Base-by-base conservation (phyloP, 1,140 invertebrate genomes). In the Micrasema longulum region DNA sequence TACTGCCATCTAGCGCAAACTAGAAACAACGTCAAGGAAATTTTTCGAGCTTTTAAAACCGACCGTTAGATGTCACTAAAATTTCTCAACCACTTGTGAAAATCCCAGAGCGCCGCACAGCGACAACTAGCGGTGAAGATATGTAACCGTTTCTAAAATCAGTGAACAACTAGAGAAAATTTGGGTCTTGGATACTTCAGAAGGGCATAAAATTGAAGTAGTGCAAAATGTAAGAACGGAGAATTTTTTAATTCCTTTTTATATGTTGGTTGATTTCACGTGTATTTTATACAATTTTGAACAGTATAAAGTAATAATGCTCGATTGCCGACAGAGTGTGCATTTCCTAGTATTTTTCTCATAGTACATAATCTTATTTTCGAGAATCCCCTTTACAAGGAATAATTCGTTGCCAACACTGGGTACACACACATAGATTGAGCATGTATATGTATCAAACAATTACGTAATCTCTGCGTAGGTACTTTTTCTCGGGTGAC, bases 401-500 rank as follows among this genome's bases (percentile, higher is more conserved):
- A n/a, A n/a, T n/a, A n/a, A n/a, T n/a, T n/a, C 26, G 1, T 18
- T 52, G 18, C 12, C 12, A 52, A 20, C 20, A 14, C 2, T 23
- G 12, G 11, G 48, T 23, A 48, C 45, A 6, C 16, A 48, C 18
- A 41, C 5, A 45, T 26, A 53, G 10, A n/a, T 53, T 10, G 1
- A 12, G 12, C 20, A 14, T 31, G 36, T 35, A 35, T 35, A 57
- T 12, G 31, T 35, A 16, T 35, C n/a, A 36, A 57, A 52, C 20
- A 52, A 57, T 57, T 57, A 57, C 53, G 53, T 57, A 57, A 57
- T 35, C 26, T 31, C 31, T 38, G 53, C 31, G 26, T 35, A 14
- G 31, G 53, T 57, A 36, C 53, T 36, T 57, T 35, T 47, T 47
- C 11, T n/a, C 10, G 31, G 53, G 23, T 57, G 53, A 57, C 53